Conservation (phyloP, 2,113 vertebrate species). For the Rhipidura dahli region DNA sequence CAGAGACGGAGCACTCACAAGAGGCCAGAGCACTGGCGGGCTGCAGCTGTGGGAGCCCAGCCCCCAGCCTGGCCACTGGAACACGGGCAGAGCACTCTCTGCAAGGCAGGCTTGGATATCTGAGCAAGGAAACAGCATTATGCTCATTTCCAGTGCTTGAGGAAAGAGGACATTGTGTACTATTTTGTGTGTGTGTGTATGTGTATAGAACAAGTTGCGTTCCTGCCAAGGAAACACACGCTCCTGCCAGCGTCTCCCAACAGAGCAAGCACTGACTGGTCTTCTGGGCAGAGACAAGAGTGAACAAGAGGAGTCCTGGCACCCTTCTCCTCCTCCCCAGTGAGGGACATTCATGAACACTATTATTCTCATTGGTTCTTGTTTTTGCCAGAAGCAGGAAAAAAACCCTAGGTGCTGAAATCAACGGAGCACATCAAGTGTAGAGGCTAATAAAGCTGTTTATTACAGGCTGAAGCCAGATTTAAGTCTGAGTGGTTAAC, state of each 20-base stretch:
- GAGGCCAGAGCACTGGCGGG: rapidly evolving
- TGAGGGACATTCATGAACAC: background rate
- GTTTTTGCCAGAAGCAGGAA: background rate
- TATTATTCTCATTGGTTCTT: background rate
- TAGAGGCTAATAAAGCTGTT: background rate
- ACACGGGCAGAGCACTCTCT: rapidly evolving
- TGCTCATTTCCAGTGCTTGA: background rate
- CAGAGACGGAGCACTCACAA: rapidly evolving
- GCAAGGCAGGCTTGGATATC: background rate
- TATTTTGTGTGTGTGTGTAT: background rate
- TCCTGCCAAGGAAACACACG: background rate
- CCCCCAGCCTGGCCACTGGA: background rate
- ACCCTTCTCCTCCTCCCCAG: background rate
- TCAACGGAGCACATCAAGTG: background rate
- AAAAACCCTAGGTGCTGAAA: background rate
- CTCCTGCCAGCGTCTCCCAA: background rate
- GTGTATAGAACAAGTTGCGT: background rate
- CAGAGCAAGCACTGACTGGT: background rate
- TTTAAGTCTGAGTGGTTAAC: background rate
- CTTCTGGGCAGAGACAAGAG: background rate
- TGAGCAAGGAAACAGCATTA: background rate
- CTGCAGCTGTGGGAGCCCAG: background rate
- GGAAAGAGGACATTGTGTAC: constrained; percentile 1
- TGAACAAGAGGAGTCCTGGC: background rate
- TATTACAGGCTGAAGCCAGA: background rate